Conservation (phyloP, 2,797 vertebrate species). For the Simalia tracyae region DNA sequence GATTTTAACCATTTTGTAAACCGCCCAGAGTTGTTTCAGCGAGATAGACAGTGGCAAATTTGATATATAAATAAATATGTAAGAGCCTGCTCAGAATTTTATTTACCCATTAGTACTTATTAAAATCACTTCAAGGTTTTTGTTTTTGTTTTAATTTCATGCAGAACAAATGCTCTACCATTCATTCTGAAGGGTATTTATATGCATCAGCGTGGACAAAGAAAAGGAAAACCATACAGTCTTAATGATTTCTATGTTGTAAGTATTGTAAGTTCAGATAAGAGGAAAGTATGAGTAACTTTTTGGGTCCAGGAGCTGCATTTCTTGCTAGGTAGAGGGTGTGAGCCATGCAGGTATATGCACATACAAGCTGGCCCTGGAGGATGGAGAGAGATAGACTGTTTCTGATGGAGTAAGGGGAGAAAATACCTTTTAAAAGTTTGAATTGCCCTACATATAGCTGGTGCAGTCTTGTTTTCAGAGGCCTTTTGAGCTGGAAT, state of each 20-base stretch:
- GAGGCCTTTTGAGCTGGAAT: background rate
- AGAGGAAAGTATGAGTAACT: background rate
- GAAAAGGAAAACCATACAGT: slow-evolving; percentile 69
- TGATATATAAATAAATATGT: background rate
- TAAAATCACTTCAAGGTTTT: slow-evolving; percentile 11
- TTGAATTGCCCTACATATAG: background rate
- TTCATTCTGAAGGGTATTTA: slow-evolving; percentile 78
- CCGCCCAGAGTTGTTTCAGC: no score
- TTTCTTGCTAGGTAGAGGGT: background rate
- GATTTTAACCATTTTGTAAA: no score
- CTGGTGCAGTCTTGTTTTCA: background rate
- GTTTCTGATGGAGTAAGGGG: background rate
- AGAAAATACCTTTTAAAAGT: background rate
- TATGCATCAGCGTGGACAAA: slow-evolving; percentile 71
- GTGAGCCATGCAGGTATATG: background rate
- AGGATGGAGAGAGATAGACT: background rate
- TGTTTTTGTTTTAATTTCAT: slow-evolving; percentile 50
- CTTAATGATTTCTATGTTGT: slow-evolving; percentile 73
- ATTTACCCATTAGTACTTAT: background rate
- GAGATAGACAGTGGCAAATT: no score
- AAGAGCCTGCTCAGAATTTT: background rate
- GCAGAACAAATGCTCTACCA: slow-evolving; percentile 76
- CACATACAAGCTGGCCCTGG: background rate
- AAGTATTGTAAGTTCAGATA: slow-evolving; percentile 51
- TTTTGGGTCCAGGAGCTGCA: background rate